Base-by-base conservation (phyloP, 2,888 invertebrate genomes). In the Pegoplata infirma region DNA sequence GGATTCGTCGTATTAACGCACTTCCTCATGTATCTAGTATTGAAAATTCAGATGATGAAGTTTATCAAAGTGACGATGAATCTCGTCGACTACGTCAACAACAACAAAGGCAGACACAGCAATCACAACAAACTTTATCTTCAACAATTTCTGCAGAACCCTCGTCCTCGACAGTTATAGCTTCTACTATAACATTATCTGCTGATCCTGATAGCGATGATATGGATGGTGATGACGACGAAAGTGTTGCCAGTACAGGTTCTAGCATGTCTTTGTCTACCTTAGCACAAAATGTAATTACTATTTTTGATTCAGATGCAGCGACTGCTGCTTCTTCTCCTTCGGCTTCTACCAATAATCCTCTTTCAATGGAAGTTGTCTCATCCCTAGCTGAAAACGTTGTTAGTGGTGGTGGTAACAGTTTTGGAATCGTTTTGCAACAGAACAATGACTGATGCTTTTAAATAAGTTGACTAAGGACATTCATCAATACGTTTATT, bases 21-120 rank as follows among this genome's bases (percentile, higher is more conserved):
- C 12, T 51, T 4, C 51, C 76, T 25, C 47, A 73, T 10, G 68
- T 81, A n/a, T 85, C 85, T 58, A 85, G 86, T 64, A 76, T 83
- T 16, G 85, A 85, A 40, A 78, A 68, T 36, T 86, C 85, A 2
- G 86, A 85, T 40, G 86, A 86, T 47, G 86, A 85, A 53, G 66
- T 74, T 12, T 74, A 74, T 64, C 74, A 71, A 36, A 79, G 74
- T 61, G 78, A 79, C 16, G 74, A 79, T 23, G 74, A 75, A 14
- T 66, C 78, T 16, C 64, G 66, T 28, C 72, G 73, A 0, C 51
- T 36, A 46, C 28, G 56, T 16, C 73, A 59, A 16, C 53, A 53
- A 8, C 23, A 51, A n/a, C 73, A 46, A 55, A 59, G 53, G 46
- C 59, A 53, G 4, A 19, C 40, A 6, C 4, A 28, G 19, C 63